These are phyloP conservation scores for Trichogramma dendrolimi DNA, from an alignment of 2,888 invertebrate species.

Conservation along the genomic window DNA sequence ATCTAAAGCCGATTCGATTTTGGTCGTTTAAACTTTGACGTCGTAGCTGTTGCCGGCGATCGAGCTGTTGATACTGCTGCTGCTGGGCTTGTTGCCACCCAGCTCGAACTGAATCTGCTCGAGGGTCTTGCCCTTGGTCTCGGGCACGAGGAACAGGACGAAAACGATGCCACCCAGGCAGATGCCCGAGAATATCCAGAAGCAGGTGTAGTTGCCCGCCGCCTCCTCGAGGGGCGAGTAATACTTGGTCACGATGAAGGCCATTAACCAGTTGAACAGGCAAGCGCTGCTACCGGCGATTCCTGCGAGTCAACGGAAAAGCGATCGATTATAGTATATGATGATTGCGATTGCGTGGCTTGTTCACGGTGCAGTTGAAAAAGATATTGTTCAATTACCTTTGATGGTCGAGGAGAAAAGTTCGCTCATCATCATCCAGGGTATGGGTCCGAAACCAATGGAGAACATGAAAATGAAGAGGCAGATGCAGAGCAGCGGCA, in stretches of 20 bases:
- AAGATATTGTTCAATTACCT: conserved; percentile 45
- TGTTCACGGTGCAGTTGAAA: neutral
- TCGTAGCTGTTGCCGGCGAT: neutral
- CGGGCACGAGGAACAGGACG: conserved; percentile 63
- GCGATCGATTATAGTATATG: too few species aligned
- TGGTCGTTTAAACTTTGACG: neutral
- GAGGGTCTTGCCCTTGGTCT: conserved; percentile 55
- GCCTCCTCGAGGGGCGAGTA: conserved; percentile 59
- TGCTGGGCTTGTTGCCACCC: conserved; percentile 27
- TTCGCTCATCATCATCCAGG: conserved; percentile 82
- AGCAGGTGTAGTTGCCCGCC: conserved; percentile 64
- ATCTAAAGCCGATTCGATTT: too few species aligned
- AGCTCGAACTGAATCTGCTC: conserved; percentile 53
- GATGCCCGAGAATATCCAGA: conserved; percentile 70
- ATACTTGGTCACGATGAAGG: conserved; percentile 75
- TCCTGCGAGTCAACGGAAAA: conserved; percentile 7
- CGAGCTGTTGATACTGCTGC: conserved; percentile 7
- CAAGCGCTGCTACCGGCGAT: conserved; percentile 74
- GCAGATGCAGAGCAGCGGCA: conserved; percentile 71
- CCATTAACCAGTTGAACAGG: conserved; percentile 76
- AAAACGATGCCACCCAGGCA: conserved; percentile 65
- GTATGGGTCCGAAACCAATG: conserved; percentile 81
- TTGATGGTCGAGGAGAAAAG: conserved; percentile 77
- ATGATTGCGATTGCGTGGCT: too few species aligned
- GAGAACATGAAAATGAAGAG: conserved; percentile 78